Base-by-base conservation (phyloP, 2,797 vertebrate genomes). In the Chrosomus eos region DNA sequence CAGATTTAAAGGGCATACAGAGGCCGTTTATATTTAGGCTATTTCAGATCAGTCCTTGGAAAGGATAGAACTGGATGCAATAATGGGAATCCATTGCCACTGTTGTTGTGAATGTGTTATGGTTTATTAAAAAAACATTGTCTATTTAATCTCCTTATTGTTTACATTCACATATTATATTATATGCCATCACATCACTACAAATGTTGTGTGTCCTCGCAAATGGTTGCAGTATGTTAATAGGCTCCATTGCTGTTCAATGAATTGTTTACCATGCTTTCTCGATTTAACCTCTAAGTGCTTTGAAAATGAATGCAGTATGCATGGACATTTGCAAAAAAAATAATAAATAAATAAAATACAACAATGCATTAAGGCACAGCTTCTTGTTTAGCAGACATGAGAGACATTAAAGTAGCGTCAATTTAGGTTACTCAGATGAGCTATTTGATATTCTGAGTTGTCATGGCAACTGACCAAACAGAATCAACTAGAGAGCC, bases 361-460 rank as follows among this genome's bases (percentile, higher is more conserved):
- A 16, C 14, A 45, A 45, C 43, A 51, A 36, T 36, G 58, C 43
- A 7, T 72, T 82, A 78, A 71, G 13, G 28, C 43, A 36, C 71
- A n/a, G 51, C 26, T 87, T 85, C 58, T 86, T 84, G 84, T 88
- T 60, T 79, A 83, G 80, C 83, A 73, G 80, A 51, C 31, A 19
- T 28, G n/a, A 48, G 40, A 72, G 7, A 28, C 16, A 45, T 19
- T 26, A 48, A 28, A 48, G 7, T 48, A 28, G 68, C 4, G 4
- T 5, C 4, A 43, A 43, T 72, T 72, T 45, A 43, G n/a, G 21
- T n/a, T 40, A 40, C 21, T 5, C 13, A 48, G 26, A 28, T 72
- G 14, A 45, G 70, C 3, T 9, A 73, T 21, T 31, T 73, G 26
- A 19, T 31, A 48, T 73, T 19, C 1, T 0, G 7, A 18, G 40